Base-by-base conservation (phyloP, 1,140 invertebrate species). In the Zaprionus vittiger region DNA sequence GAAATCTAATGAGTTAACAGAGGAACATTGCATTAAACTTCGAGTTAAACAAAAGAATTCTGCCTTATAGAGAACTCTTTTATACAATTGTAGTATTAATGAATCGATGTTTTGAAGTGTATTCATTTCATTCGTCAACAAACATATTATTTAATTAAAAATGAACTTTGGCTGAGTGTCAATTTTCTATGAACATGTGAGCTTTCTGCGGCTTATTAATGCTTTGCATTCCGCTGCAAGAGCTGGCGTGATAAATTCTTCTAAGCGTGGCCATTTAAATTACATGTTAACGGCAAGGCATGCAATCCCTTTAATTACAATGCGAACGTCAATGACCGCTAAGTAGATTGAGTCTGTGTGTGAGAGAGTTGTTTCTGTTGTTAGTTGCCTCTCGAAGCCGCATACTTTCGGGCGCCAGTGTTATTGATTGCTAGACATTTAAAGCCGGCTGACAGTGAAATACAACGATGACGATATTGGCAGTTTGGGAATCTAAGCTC, bases 251-350 rank as follows among this genome's bases (percentile, higher is more conserved):
- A 12, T 61, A n/a, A 60, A 47, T 37, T 72, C 47, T 67, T 61
- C 24, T 61, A 54, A 61, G 71, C 26, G 37, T 59, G 47, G 41
- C 66, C 38, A 62, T 76, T 65, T 65, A 54, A 71, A 41, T 59
- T 59, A 73, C 28, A 73, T n/a, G 34, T 62, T 52, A 38, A 41
- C 65, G 52, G 28, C 41, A 69, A 31, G 61, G 49, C 77, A 76
- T 86, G 79, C 65, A 86, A 76, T 41, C 26, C 24, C 41, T 64
- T 44, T 56, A 83, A 80, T 70, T 75, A 44, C 66, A 75, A 68
- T 47, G 31, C 66, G 24, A 80, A 66, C 69, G 83, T 87, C 83
- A 87, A 87, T 89, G 83, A 89, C 83, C 84, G 80, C 67, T 89
- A 89, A 81, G 71, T 89, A 81, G 83, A 83, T 37, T 65, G 63